Evolutionary conservation across 2,113 vertebrate genomes (phyloP).

Genomic region (Gulo gulo): DNA sequence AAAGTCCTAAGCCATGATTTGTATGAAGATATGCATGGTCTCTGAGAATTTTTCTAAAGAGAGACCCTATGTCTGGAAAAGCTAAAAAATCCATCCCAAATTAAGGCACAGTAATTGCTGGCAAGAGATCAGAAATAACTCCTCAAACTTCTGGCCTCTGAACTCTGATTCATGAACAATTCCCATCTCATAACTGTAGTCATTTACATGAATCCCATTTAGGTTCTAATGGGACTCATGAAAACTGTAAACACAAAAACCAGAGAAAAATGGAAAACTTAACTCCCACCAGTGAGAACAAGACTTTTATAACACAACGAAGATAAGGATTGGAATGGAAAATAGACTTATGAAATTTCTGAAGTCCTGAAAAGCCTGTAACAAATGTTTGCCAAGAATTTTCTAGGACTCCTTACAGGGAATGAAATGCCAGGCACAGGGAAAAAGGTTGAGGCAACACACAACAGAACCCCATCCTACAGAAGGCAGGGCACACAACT

Average conservation of each 20-base stretch:
- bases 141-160: background rate
- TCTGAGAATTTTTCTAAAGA: background rate
- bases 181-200: slow-evolving; percentile 4
- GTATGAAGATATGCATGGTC: background rate
- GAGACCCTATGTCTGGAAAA: background rate
- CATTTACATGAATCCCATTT: slow-evolving; percentile 1
- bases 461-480: slow-evolving; percentile 45
- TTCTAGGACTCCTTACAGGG: slow-evolving; percentile 22
- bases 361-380: slow-evolving; percentile 28
- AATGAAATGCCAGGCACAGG: slow-evolving; percentile 34
- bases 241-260: slow-evolving; percentile 19
- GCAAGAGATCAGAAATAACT: slow-evolving; percentile 30
- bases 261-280: slow-evolving; percentile 19
- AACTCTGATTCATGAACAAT: background rate
- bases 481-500: slow-evolving; percentile 49
- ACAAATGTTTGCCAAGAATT: slow-evolving; percentile 15
- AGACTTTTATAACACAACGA: background rate
- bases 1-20: background rate
- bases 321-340: slow-evolving; percentile 54
- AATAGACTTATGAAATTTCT: slow-evolving; percentile 37
- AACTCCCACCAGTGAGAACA: background rate
- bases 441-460: slow-evolving; percentile 44
- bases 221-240: background rate
- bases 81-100: slow-evolving; percentile 16
- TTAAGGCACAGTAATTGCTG: background rate